Conservation (phyloP, 2,113 vertebrate genomes). For the Petromus typicus region DNA sequence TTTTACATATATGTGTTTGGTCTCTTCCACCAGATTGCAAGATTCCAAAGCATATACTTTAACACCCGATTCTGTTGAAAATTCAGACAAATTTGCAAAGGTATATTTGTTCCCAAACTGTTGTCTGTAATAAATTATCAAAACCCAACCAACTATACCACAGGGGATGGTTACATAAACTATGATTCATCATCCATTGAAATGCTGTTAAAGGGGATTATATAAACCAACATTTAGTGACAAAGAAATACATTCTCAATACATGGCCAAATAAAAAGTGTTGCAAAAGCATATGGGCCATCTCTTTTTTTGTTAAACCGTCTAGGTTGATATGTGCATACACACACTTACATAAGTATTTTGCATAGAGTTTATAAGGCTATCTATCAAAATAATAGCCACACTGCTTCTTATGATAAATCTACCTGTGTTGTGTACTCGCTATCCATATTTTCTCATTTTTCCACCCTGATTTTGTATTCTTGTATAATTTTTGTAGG, state of each 20-base stretch:
- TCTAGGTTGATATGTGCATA: background rate
- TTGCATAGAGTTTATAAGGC: background rate
- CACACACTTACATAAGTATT: background rate
- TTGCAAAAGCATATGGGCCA: background rate
- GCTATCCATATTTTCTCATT: background rate
- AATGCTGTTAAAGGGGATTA: background rate
- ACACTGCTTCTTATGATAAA: background rate
- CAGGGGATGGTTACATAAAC: background rate
- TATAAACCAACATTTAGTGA: background rate
- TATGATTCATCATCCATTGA: background rate
- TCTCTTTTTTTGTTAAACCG: background rate
- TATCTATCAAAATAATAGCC: background rate
- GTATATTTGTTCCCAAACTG: constrained; percentile 5
- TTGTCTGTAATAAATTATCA: constrained; percentile 43
- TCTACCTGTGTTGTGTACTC: constrained; percentile 1
- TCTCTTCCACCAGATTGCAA: background rate
- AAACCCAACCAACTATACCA: constrained; percentile 27
- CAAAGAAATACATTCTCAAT: background rate
- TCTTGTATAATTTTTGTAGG: constrained; percentile 21
- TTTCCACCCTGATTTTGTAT: background rate
- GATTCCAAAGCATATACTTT: background rate
- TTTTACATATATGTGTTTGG: background rate
- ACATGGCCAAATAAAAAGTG: background rate
- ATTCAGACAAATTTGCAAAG: constrained; percentile 8
- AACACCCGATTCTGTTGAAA: background rate